phyloP scores from a whole-genome alignment of 37 sponge, comb jelly and placozoan genomes.

The Chondrilla cf. caribensis region DNA sequence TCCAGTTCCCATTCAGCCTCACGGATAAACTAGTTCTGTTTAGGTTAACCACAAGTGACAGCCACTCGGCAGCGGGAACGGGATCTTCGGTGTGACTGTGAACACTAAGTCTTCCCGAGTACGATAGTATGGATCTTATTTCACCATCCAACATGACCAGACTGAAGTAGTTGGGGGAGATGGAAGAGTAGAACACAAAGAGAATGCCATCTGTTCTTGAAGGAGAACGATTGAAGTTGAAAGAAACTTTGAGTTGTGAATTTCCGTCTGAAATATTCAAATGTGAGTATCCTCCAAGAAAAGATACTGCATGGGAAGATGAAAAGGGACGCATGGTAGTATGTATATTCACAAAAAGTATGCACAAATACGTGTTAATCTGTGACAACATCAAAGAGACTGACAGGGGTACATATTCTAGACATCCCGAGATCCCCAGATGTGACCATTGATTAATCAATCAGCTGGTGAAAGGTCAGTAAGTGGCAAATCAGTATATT shows the following conservation, averaged over 20 bases:
- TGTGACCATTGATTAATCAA: no score
- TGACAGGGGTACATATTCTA: no score
- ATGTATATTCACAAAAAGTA: no score
- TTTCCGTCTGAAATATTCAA: not conserved
- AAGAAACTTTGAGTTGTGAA: not conserved
- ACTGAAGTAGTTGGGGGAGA: not conserved
- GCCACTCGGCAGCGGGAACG: not conserved
- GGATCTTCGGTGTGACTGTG: not conserved
- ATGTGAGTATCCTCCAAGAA: not conserved
- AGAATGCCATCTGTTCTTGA: not conserved
- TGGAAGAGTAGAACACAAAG: not conserved
- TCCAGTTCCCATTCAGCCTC: not conserved
- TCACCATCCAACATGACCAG: not conserved
- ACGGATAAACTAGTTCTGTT: not conserved
- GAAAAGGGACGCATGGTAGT: not conserved
- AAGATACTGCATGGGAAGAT: not conserved
- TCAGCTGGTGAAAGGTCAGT: no score
- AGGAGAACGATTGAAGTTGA: not conserved
- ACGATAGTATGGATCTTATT: not conserved
- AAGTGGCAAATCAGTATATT: no score
- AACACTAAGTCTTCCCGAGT: not conserved
- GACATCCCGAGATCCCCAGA: no score
- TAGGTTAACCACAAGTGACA: not conserved
- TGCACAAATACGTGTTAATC: no score
- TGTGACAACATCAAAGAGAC: no score